Conservation (phyloP, 2,113 vertebrate species). For the Passer montanus region DNA sequence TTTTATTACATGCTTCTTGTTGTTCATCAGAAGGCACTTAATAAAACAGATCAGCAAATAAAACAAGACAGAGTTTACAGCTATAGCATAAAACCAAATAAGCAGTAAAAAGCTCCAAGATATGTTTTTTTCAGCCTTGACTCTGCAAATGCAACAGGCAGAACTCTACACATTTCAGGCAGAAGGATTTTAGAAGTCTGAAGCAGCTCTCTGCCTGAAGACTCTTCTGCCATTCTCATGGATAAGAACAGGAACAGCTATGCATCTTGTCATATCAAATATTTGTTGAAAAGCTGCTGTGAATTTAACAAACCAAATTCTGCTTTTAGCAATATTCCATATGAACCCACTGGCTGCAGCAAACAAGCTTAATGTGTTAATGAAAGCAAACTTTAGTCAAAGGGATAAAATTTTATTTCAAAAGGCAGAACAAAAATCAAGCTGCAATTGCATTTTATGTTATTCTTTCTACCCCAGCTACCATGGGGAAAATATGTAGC, state of each 20-base stretch:
- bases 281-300: background rate
- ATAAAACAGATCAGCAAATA: conserved; percentile 30
- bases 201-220: background rate
- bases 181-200: background rate
- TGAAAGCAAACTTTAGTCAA: background rate
- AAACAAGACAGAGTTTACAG: background rate
- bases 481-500: background rate
- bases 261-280: background rate
- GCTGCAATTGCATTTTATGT: background rate
- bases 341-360: background rate
- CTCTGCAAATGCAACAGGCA: background rate
- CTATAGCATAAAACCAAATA: background rate
- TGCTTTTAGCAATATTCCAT: background rate
- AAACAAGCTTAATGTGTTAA: background rate
- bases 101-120: background rate
- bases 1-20: background rate
- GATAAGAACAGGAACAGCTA: background rate
- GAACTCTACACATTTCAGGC: background rate
- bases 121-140: background rate
- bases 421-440: background rate
- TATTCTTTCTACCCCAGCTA: background rate
- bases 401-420: background rate
- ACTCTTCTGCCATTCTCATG: background rate
- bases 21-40: background rate
- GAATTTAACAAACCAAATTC: background rate